Conservation (phyloP, 2,888 invertebrate species). For the Philopedon plagiatum region DNA sequence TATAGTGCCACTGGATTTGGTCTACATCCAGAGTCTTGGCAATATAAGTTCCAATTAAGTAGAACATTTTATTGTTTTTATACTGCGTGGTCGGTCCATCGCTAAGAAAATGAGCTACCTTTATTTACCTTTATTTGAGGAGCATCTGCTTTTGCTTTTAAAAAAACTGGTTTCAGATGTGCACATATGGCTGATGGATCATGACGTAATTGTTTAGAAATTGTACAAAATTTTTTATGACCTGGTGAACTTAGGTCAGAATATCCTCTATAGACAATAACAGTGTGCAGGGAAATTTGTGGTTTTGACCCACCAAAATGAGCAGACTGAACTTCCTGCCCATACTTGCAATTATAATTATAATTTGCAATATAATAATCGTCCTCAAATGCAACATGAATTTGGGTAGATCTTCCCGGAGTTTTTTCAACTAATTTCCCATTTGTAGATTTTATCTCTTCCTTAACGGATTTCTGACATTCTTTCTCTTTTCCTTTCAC, state of each 20-base stretch:
- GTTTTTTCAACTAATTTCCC: background rate
- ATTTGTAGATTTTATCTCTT: background rate
- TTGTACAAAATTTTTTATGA: slow-evolving; percentile 21
- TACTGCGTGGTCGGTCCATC: slow-evolving; percentile 42
- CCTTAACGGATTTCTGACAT: background rate
- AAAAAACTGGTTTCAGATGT: slow-evolving; percentile 26
- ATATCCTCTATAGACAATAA: background rate
- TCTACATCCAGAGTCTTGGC: background rate
- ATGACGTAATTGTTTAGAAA: slow-evolving; percentile 31
- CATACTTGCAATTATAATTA: slow-evolving; percentile 40
- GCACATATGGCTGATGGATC: slow-evolving; percentile 41
- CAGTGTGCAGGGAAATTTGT: slow-evolving; percentile 40
- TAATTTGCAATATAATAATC: too few relatives aligned
- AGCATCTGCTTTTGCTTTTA: background rate
- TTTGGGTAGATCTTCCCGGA: background rate
- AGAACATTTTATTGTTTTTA: slow-evolving; percentile 43
- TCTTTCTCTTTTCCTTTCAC: slow-evolving; percentile 4
- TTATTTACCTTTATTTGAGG: background rate
- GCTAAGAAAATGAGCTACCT: slow-evolving; percentile 30
- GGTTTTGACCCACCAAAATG: slow-evolving; percentile 43
- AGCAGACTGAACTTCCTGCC: slow-evolving; percentile 25
- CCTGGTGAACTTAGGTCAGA: background rate
- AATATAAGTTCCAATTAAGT: slow-evolving; percentile 3
- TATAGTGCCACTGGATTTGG: background rate
- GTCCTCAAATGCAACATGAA: background rate